A percentile compares a stretch with the other conserved stretches of the same genome.
phyloP scores from a whole-genome alignment of 2,888 invertebrate species.

The Spodoptera exigua region DNA sequence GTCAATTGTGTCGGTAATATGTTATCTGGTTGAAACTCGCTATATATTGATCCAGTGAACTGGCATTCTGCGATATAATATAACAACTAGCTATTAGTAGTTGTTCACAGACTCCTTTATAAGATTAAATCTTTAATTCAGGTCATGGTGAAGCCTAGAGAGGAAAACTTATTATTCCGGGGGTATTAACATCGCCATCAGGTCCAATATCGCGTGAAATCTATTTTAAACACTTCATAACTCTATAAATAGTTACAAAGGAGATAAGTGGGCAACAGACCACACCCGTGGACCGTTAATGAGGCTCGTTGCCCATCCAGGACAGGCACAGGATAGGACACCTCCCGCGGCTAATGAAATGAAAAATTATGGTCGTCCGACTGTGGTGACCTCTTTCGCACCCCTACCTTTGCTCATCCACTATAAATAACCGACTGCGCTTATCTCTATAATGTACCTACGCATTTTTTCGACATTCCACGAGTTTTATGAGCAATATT shows the following conservation, averaged over 20 bases:
- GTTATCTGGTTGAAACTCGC: no score
- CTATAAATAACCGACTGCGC: constrained; percentile 70
- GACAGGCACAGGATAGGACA: constrained; percentile 75
- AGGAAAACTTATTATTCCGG: constrained; percentile 5
- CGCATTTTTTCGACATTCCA: constrained; percentile 49
- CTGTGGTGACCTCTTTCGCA: constrained; percentile 85
- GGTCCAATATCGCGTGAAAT: constrained; percentile 26
- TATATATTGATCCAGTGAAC: no score
- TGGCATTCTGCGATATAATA: no score
- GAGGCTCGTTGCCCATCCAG: constrained; percentile 79
- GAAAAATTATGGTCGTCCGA: constrained; percentile 83
- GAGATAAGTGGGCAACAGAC: constrained; percentile 53
- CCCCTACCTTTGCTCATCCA: constrained; percentile 72
- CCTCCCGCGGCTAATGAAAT: constrained; percentile 79
- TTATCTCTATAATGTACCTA: constrained; percentile 54
- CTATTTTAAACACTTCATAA: constrained; percentile 37
- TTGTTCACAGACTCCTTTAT: neutral
- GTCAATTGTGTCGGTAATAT: no score
- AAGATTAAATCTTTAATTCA: neutral
- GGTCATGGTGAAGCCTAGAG: constrained; percentile 2
- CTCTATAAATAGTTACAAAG: constrained; percentile 57
- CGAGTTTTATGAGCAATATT: constrained; percentile 49
- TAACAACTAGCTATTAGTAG: neutral
- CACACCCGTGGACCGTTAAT: constrained; percentile 68
- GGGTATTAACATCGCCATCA: constrained; percentile 13